Conservation (phyloP, 30 jellyfish, hydroid and myxozoan species). For the Turritopsis dohrnii region DNA sequence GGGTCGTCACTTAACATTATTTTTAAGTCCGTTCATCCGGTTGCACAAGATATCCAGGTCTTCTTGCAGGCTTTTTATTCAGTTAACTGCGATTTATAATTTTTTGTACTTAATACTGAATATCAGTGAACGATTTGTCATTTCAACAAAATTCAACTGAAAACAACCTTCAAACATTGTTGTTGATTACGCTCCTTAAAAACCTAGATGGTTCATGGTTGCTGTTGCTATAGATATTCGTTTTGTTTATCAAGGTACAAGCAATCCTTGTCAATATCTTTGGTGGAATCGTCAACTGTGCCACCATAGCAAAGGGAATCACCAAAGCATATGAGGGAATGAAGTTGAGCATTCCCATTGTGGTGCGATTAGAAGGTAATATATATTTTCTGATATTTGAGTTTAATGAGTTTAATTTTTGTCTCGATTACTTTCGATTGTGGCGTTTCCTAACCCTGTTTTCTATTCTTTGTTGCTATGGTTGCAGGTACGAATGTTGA, state of each 20-base stretch:
- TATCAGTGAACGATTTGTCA: too few species aligned
- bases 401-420: background rate
- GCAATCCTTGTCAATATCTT: slow-evolving; percentile 93
- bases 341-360: slow-evolving; percentile 74
- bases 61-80: too few species aligned
- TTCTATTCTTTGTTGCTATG: too few species aligned
- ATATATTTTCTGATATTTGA: background rate
- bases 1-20: too few species aligned
- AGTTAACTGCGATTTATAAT: too few species aligned
- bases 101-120: too few species aligned
- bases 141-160: too few species aligned
- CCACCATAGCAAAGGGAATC: slow-evolving; percentile 96
- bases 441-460: background rate
- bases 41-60: too few species aligned
- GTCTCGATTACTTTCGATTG: background rate
- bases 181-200: background rate
- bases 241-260: slow-evolving; percentile 51
- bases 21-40: too few species aligned
- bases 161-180: too few species aligned
- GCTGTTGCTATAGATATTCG: background rate
- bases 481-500: slow-evolving; percentile 89
- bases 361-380: slow-evolving; percentile 99
- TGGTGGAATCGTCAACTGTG: slow-evolving; percentile 99
- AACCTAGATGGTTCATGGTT: background rate
- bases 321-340: slow-evolving; percentile 91